Percentiles rank a stretch among this genome's conserved stretches.
phyloP scores from a whole-genome alignment of 2,113 vertebrate species.

The Silurus meridionalis region DNA sequence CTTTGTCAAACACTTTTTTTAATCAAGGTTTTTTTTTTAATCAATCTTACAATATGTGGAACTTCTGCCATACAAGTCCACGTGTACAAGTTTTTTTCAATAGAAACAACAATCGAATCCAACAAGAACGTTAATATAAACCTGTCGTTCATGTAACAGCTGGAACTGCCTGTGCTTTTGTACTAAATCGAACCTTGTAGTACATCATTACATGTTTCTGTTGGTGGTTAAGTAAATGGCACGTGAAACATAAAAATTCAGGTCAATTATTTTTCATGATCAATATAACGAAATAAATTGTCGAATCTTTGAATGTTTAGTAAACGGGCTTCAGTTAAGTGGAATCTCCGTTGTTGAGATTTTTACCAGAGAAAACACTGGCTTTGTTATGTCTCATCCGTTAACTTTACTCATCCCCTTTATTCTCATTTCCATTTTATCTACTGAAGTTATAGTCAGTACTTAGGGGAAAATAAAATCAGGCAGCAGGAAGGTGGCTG shows the following conservation, averaged over 20 bases:
- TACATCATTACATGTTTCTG: background rate
- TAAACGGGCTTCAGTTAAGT: background rate
- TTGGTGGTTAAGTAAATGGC: background rate
- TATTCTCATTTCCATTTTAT: conserved; percentile 11
- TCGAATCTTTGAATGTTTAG: background rate
- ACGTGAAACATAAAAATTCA: background rate
- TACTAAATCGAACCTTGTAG: background rate
- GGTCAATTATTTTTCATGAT: background rate
- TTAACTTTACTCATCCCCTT: background rate
- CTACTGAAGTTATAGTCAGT: background rate
- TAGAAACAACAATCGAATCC: background rate
- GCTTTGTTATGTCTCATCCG: background rate
- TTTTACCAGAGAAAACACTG: background rate
- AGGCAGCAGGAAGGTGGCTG: conserved; percentile 14
- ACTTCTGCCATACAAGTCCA: background rate
- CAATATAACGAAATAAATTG: background rate
- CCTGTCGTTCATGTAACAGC: background rate
- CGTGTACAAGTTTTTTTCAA: background rate
- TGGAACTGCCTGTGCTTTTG: background rate
- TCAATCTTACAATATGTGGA: background rate
- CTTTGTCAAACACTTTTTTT: background rate
- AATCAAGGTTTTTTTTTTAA: background rate
- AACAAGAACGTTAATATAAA: background rate
- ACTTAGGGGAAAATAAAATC: conserved; percentile 33
- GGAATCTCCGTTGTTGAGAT: background rate